A percentile compares a stretch with the other conserved stretches of the same genome.
These are phyloP conservation scores for Coptodon rendalli DNA, from an alignment of 2,113 vertebrate genomes.

Conservation along the genomic window DNA sequence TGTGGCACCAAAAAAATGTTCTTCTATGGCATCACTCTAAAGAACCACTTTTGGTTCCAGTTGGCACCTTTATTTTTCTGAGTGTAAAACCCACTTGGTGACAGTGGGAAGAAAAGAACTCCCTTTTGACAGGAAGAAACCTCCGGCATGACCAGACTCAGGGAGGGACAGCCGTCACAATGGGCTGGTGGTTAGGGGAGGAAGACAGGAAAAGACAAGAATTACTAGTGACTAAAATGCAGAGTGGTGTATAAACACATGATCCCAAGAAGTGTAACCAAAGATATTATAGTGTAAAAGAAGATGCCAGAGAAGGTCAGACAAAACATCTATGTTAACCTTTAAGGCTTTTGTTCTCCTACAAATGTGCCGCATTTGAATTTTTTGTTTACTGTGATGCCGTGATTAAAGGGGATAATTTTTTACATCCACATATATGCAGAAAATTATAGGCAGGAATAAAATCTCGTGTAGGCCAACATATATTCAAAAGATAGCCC, in stretches of 20 bases:
- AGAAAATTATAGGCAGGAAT: neutral
- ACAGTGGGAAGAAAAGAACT: neutral
- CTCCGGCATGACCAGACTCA: neutral
- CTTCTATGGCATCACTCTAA: too few species aligned
- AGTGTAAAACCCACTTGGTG: neutral
- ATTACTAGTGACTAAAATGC: neutral
- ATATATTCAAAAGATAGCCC: neutral
- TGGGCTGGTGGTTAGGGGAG: neutral
- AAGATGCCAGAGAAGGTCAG: neutral
- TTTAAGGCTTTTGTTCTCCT: neutral
- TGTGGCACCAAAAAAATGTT: too few species aligned
- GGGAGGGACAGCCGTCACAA: neutral
- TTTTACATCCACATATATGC: neutral
- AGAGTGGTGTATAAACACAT: neutral
- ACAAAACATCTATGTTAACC: neutral
- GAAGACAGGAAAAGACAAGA: neutral
- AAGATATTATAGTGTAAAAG: neutral
- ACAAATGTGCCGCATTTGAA: neutral
- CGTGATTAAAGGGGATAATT: neutral
- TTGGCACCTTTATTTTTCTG: too few species aligned
- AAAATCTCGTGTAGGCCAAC: neutral
- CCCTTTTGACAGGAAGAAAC: neutral
- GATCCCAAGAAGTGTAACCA: neutral
- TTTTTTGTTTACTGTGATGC: neutral
- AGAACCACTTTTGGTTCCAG: too few species aligned